Evolutionary conservation across 2,888 invertebrate species (phyloP), one percentile per base, ranked within the genome.

Genomic region (Strigamia maritima): DNA sequence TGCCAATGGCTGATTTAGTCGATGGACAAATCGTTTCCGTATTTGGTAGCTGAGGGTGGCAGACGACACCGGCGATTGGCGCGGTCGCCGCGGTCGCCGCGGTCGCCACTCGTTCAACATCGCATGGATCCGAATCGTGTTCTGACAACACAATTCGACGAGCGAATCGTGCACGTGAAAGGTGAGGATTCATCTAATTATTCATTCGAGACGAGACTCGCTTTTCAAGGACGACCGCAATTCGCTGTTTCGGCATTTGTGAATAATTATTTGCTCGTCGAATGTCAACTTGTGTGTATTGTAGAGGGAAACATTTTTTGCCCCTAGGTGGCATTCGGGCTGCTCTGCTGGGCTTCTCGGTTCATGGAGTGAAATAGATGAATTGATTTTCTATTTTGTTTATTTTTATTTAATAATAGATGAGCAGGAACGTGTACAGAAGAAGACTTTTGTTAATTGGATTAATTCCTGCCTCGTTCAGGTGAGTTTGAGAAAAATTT

Each of bases 381-480:
- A n/a, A n/a, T 16, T 49, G n/a, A 49, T 40, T 40, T 40, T 49
- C n/a, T n/a, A n/a, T 49, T 49, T 49, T 19, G 8, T 49, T 77
- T 19, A 40, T 24, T 77, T 24, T 93, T 81, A n/a, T n/a, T n/a
- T n/a, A n/a, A n/a, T n/a, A n/a, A n/a, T 93, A 98, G 98, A 97
- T 91, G 97, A 98, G 89, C 97, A 98, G 89, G 97, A 98, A 89
- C 91, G 97, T 87, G 97, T 98, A 83, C 98, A 98, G 88, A 98
- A 97, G 91, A 98, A 98, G 88, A 98, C 97, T 82, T 98, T 98
- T 87, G 95, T 97, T 84, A 98, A 98, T 89, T 98, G 98, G 97
- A 97, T 98, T 88, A 98, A 98, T 89, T 96, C 97, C 86, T 95
- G 97, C 89, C 90, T 98, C 85, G 92, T 92, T 85, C 95, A 97